phyloP scores from a whole-genome alignment of 2,113 vertebrate species.

The Lonchura striata region DNA sequence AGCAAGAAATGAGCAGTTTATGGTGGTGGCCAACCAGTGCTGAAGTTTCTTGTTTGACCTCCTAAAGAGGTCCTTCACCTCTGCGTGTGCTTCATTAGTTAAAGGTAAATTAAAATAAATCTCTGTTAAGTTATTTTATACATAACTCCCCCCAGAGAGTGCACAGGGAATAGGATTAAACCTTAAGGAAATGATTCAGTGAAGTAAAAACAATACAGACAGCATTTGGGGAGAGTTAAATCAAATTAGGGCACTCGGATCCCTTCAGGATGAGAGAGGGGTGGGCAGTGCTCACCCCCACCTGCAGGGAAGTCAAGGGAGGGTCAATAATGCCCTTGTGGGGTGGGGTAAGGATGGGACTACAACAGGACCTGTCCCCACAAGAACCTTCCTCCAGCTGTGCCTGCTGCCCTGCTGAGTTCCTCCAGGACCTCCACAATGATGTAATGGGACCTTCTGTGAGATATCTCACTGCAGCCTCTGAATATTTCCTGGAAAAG shows the following conservation, averaged over 20 bases:
- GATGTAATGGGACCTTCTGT: fast-evolving
- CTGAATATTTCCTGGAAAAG: not conserved
- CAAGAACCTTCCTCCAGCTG: not conserved
- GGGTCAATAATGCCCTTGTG: not conserved
- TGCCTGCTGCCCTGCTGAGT: fast-evolving
- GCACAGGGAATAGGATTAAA: not conserved
- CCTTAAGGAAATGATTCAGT: constrained; percentile 12
- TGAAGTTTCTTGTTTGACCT: not conserved
- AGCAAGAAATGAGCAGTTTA: not conserved
- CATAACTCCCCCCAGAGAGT: not conserved
- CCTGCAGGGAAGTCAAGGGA: not conserved
- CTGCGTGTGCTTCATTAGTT: not conserved
- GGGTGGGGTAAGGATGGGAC: not conserved
- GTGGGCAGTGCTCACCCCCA: not conserved
- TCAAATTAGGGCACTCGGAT: not conserved
- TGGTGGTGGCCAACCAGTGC: not conserved
- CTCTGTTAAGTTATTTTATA: constrained; percentile 4
- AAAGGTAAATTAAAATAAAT: not conserved
- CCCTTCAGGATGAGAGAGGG: not conserved
- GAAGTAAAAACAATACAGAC: not conserved
- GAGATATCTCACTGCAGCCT: not conserved
- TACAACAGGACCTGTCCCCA: fast-evolving
- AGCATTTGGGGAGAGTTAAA: constrained; percentile 2
- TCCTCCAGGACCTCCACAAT: fast-evolving
- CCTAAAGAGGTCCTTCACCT: not conserved